phyloP scores from a whole-genome alignment of 2,888 invertebrate genomes.

The Dusona sp. region DNA sequence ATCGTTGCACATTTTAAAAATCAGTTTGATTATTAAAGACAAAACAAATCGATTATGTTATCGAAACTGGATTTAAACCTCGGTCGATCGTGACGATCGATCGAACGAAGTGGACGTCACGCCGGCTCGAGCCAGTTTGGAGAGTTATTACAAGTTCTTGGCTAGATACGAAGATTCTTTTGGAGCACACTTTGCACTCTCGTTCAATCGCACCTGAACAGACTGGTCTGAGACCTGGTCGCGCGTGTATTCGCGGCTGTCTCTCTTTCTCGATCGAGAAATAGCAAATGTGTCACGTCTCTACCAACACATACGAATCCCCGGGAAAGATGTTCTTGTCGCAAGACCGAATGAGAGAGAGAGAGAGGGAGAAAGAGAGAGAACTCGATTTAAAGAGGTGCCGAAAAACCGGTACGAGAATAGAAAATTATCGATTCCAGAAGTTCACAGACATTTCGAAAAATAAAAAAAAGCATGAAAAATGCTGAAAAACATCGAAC shows the following conservation, averaged over 20 bases:
- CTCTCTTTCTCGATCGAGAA: conserved; percentile 60
- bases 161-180: conserved; percentile 37
- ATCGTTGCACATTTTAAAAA: not conserved
- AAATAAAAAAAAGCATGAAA: not conserved
- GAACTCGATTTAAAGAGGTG: conserved; percentile 43
- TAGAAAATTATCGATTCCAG: conserved; percentile 5
- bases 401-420: conserved; percentile 30
- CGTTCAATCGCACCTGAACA: conserved; percentile 22
- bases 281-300: conserved; percentile 64
- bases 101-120: not conserved
- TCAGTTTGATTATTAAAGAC: not conserved
- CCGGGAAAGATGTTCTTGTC: conserved; percentile 40
- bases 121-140: conserved; percentile 39
- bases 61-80: not conserved
- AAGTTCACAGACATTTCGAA: not conserved
- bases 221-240: conserved; percentile 17
- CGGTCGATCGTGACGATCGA: not conserved
- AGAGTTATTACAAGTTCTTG: conserved; percentile 21
- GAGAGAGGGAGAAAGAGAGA: conserved; percentile 11
- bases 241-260: not conserved
- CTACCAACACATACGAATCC: conserved; percentile 28
- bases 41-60: not conserved
- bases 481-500: not conserved
- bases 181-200: conserved; percentile 31
- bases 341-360: not conserved